Percentiles rank a stretch among this genome's conserved stretches.
Conservation (phyloP, 2,797 vertebrate species). For the Tragelaphus oryx region DNA sequence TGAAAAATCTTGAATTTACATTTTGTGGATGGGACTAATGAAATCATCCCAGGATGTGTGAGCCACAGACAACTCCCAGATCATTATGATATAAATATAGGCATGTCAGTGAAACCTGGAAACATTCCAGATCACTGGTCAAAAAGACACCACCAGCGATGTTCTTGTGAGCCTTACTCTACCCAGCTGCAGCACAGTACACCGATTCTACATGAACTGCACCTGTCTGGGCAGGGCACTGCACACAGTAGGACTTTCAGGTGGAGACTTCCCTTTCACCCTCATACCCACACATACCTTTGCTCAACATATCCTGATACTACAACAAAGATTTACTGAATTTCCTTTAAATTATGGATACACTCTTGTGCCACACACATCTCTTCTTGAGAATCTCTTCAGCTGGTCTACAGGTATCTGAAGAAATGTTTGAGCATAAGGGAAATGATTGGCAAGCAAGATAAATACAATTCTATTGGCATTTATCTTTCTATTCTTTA, state of each 20-base stretch:
- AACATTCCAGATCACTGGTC: neutral
- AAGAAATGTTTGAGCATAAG: neutral
- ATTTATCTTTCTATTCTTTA: neutral
- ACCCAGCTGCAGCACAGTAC: neutral
- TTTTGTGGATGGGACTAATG: too few species aligned
- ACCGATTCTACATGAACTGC: accelerated
- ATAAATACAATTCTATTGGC: neutral
- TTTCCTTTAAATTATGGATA: neutral
- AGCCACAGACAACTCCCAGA: too few species aligned
- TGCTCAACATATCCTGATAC: neutral
- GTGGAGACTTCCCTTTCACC: neutral
- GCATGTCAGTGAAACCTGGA: neutral
- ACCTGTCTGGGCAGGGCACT: neutral
- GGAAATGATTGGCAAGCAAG: neutral
- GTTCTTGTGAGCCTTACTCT: neutral
- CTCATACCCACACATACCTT: neutral
- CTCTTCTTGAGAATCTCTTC: neutral
- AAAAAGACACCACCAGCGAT: neutral
- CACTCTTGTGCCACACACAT: neutral
- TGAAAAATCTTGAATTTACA: too few species aligned
- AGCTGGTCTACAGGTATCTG: neutral
- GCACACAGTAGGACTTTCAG: neutral
- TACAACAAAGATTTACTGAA: neutral
- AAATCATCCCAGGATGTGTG: too few species aligned
- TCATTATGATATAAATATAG: neutral